Evolutionary conservation across 2,888 invertebrate species (phyloP).

Genomic region (Drosophila tanythrix): DNA sequence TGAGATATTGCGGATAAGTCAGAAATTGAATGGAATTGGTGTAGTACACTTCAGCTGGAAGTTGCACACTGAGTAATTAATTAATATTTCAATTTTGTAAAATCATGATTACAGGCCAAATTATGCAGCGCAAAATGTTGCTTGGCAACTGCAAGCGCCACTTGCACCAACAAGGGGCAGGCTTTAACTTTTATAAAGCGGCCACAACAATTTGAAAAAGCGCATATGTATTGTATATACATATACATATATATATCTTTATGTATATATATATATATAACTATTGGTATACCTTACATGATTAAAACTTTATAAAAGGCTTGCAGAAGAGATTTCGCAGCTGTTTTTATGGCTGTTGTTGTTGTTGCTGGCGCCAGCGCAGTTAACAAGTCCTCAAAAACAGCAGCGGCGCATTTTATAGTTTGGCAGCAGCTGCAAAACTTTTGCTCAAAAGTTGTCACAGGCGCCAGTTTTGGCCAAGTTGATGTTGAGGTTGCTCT

Average conservation of each 20-base stretch:
- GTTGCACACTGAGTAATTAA: background rate
- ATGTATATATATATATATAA: slow-evolving; percentile 10
- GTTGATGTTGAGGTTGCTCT: slow-evolving; percentile 48
- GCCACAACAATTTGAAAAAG: slow-evolving; percentile 5
- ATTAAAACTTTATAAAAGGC: slow-evolving; percentile 64
- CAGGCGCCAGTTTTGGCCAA: slow-evolving; percentile 67
- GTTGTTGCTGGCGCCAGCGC: slow-evolving; percentile 18
- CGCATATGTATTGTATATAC: background rate
- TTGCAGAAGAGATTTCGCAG: slow-evolving; percentile 36
- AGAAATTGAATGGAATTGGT: background rate
- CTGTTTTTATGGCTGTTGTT: slow-evolving; percentile 12
- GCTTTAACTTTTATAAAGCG: background rate
- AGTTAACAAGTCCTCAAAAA: slow-evolving; percentile 60
- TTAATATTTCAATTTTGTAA: background rate
- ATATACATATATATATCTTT: slow-evolving; percentile 1
- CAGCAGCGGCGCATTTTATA: slow-evolving; percentile 44
- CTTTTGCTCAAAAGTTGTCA: slow-evolving; percentile 69
- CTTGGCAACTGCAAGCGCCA: slow-evolving; percentile 4
- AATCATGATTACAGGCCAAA: slow-evolving; percentile 7
- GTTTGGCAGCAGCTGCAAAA: slow-evolving; percentile 53
- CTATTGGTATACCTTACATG: slow-evolving; percentile 60
- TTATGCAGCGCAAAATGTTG: slow-evolving; percentile 23
- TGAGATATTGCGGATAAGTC: background rate
- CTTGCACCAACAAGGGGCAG: background rate
- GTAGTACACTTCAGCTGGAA: background rate